Conservation (phyloP, 2,113 vertebrate species). For the Rhabdornis inornatus region DNA sequence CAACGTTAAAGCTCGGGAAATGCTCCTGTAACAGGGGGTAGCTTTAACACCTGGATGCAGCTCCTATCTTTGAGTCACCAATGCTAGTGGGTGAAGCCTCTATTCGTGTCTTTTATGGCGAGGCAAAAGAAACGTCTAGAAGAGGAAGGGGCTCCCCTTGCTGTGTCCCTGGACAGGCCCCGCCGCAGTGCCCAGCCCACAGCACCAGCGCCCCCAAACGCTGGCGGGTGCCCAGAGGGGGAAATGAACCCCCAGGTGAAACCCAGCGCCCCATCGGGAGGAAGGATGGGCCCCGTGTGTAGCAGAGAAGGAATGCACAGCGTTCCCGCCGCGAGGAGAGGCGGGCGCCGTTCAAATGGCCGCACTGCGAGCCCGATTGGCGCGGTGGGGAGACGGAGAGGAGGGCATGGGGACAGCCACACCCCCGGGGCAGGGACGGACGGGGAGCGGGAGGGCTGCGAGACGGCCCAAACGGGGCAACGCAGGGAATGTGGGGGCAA, state of each 20-base stretch:
- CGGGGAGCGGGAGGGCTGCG: neutral
- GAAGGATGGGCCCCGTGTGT: accelerated
- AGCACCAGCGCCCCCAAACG: neutral
- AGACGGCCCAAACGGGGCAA: neutral
- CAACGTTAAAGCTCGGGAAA: neutral
- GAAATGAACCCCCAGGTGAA: neutral
- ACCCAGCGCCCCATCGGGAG: accelerated
- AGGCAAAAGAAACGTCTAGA: slow-evolving; percentile 1
- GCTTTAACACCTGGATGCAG: neutral
- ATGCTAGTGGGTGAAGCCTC: neutral
- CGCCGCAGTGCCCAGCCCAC: neutral
- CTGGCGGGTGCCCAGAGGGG: neutral
- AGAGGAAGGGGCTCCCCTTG: neutral
- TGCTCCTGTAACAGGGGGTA: accelerated
- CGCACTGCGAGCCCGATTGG: neutral
- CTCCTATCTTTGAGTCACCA: neutral
- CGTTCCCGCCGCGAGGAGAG: neutral
- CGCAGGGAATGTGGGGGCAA: accelerated
- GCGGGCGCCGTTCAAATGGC: slow-evolving; percentile 22
- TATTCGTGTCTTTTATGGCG: neutral
- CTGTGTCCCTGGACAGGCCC: neutral
- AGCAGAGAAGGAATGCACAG: neutral
- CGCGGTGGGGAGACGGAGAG: neutral
- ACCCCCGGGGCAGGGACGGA: neutral
- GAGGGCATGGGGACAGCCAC: slow-evolving; percentile 14